Evolutionary conservation across 1,140 invertebrate genomes (phyloP).

Genomic region (Scylla paramamosain): DNA sequence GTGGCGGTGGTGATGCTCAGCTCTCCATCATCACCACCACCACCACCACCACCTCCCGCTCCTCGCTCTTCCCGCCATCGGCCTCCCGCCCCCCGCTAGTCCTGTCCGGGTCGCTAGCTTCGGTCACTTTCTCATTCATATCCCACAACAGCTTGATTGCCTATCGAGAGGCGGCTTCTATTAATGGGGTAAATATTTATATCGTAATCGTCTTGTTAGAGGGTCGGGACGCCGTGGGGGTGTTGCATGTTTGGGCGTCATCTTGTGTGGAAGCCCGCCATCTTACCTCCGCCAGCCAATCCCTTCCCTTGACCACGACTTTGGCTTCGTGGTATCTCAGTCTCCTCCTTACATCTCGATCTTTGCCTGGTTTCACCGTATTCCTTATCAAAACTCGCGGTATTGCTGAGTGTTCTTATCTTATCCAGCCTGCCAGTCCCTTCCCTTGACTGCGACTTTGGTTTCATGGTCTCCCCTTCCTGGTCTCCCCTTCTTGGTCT

Average conservation of each 20-base stretch:
- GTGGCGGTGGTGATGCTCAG: conserved; percentile 48
- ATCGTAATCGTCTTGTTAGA: conserved; percentile 71
- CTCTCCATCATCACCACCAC: conserved; percentile 53
- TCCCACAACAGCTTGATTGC: conserved; percentile 67
- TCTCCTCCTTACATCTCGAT: background rate
- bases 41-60: background rate
- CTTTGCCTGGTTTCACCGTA: background rate
- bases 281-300: conserved; percentile 62
- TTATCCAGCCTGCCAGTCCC: no score
- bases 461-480: background rate
- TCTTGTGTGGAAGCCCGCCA: conserved; percentile 64
- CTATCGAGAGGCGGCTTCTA: conserved; percentile 62
- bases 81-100: background rate
- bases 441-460: background rate
- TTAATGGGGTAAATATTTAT: conserved; percentile 75
- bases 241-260: conserved; percentile 58
- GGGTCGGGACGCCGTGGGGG: background rate
- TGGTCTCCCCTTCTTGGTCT: conserved; percentile 11
- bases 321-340: conserved; percentile 12
- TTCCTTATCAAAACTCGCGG: no score
- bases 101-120: background rate
- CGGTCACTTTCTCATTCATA: conserved; percentile 48
- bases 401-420: no score
- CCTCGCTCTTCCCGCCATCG: conserved; percentile 6
- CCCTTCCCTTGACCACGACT: conserved; percentile 44